Conservation (phyloP, 2,797 vertebrate species). For the Limnodromus scolopaceus region DNA sequence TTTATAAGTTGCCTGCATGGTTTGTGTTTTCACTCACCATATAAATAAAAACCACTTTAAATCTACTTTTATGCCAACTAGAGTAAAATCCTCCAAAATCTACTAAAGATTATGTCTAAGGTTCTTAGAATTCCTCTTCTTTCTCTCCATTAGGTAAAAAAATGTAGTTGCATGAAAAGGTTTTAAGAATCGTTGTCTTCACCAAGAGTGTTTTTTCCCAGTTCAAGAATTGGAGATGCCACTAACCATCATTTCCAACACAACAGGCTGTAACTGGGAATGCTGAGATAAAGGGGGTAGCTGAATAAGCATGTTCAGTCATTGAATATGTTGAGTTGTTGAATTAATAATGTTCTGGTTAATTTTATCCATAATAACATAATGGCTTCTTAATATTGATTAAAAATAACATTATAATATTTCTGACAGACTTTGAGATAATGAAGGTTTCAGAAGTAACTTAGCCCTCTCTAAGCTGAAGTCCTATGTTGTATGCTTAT, state of each 20-base stretch:
- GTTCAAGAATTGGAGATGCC: fast-evolving
- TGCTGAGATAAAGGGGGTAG: background rate
- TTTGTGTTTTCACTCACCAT: background rate
- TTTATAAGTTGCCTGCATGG: background rate
- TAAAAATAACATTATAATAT: background rate
- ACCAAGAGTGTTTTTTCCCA: background rate
- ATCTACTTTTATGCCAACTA: background rate
- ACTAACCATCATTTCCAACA: background rate
- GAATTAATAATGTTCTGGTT: background rate
- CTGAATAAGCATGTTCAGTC: background rate
- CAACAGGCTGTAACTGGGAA: background rate
- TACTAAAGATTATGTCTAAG: background rate
- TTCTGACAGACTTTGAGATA: background rate
- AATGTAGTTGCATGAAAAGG: background rate
- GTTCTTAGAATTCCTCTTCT: background rate
- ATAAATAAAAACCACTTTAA: background rate
- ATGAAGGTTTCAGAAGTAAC: background rate
- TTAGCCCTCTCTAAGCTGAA: background rate
- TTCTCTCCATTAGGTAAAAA: background rate
- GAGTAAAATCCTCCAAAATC: background rate
- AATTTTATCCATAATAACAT: background rate
- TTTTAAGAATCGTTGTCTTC: background rate
- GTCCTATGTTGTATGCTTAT: background rate
- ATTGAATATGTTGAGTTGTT: background rate
- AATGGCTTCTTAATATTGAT: background rate